Conservation (phyloP, 1,140 invertebrate species). For the Kradibia gibbosae region DNA sequence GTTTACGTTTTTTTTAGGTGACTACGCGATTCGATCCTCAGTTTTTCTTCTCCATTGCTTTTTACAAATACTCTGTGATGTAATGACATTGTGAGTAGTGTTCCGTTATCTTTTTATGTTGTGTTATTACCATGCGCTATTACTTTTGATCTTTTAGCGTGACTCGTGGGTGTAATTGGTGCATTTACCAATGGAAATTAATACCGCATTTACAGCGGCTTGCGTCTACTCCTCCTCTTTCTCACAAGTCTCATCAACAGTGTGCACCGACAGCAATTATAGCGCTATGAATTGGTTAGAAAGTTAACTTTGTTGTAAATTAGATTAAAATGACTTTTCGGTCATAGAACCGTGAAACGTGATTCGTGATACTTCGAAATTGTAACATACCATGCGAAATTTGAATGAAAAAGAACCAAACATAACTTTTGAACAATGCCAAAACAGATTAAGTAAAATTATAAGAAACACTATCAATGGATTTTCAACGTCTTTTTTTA, state of each 20-base stretch:
- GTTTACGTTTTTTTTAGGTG: background rate
- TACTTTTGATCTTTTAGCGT: background rate
- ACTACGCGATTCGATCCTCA: background rate
- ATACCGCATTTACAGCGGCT: background rate
- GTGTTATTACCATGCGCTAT: background rate
- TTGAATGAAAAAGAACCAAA: background rate
- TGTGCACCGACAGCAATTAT: background rate
- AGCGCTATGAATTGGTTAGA: background rate
- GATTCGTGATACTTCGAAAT: background rate
- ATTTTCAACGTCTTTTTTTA: background rate
- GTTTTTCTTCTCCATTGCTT: background rate
- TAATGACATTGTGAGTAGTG: background rate
- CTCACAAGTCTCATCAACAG: too few relatives aligned
- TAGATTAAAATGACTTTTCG: background rate
- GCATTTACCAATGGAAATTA: slow-evolving; percentile 2
- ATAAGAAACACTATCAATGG: background rate
- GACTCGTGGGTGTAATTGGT: background rate
- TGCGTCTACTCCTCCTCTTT: too few relatives aligned
- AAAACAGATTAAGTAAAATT: background rate
- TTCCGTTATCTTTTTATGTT: too few relatives aligned
- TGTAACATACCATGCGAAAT: background rate
- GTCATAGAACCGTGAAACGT: background rate
- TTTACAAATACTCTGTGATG: background rate
- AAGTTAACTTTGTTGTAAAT: background rate
- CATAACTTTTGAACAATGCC: background rate